Evolutionary conservation across 2,888 invertebrate genomes (phyloP), one percentile per base, ranked within the genome.

Genomic region (Cephus runcator): DNA sequence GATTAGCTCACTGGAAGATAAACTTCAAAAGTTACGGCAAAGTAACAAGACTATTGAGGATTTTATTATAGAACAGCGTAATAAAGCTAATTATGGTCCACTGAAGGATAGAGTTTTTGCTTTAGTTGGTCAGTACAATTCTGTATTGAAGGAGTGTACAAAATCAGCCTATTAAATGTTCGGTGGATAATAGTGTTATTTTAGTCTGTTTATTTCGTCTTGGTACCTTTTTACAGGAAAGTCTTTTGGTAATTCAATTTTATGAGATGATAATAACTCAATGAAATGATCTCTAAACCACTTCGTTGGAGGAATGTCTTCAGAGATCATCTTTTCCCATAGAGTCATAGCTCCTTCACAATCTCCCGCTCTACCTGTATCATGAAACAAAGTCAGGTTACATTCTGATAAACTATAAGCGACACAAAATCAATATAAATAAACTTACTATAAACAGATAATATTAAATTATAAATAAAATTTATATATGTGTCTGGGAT

Each of bases 1-100:
- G 90, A 92, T 96, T n/a, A 94, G 93, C 82, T 93, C 92, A 74
- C 89, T 96, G 82, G 96, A 96, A 89, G 94, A 94, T 77, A 95
- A 95, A 88, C 92, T 96, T 85, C 94, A 94, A 15, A 94, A 94
- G 79, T 90, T 95, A 68, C 95, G 95, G 85, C 94, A 94, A 82
- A 94, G 94, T 83, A 96, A 95, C 88, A 94, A 94, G 79, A 93
- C 94, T 12, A 92, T 96, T 84, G 93, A 94, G 88, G 95, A 95
- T 85, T 95, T 95, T 86, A 94, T 96, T 71, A 93, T 93, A 0
- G 93, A 94, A 6, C 95, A 95, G 83, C 94, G 93, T 56, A 92
- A 94, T 80, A 95, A 95, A 84, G 94, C 94, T 2, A 95, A 96
- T 90, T 96, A 94, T 86, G 93, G 93, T 80, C 93, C 94, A 0